These are phyloP conservation scores for Nesospiza acunhae DNA, from an alignment of 2,113 vertebrate species.

Conservation along the genomic window DNA sequence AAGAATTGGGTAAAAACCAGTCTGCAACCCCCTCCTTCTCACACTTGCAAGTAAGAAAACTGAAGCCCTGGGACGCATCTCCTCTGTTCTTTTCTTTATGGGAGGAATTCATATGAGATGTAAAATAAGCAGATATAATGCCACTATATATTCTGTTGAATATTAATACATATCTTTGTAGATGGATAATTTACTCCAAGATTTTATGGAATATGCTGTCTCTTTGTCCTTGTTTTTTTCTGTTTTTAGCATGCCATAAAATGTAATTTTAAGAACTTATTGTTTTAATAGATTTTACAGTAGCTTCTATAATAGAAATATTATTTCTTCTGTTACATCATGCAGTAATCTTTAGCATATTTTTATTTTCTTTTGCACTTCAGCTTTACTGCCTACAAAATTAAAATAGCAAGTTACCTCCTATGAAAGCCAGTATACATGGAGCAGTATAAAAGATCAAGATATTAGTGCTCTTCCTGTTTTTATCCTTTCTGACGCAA, in stretches of 20 bases:
- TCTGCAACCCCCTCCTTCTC: neutral
- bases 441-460: neutral
- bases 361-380: neutral
- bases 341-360: neutral
- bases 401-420: neutral
- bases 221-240: neutral
- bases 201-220: neutral
- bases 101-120: neutral
- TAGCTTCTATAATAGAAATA: neutral
- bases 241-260: neutral
- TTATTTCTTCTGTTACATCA: neutral
- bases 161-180: neutral
- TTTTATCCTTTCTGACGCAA: slow-evolving; percentile 28
- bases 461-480: slow-evolving; percentile 45
- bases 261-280: neutral
- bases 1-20: neutral
- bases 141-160: neutral
- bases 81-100: neutral
- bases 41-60: neutral
- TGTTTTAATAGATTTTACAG: slow-evolving; percentile 1
- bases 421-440: neutral
- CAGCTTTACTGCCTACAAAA: slow-evolving; percentile 11
- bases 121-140: neutral
- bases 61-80: neutral
- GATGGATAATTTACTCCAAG: neutral